Percentiles rank a stretch among this genome's conserved stretches.
Conservation (phyloP, 2,113 vertebrate genomes). For the Bufo gargarizans region DNA sequence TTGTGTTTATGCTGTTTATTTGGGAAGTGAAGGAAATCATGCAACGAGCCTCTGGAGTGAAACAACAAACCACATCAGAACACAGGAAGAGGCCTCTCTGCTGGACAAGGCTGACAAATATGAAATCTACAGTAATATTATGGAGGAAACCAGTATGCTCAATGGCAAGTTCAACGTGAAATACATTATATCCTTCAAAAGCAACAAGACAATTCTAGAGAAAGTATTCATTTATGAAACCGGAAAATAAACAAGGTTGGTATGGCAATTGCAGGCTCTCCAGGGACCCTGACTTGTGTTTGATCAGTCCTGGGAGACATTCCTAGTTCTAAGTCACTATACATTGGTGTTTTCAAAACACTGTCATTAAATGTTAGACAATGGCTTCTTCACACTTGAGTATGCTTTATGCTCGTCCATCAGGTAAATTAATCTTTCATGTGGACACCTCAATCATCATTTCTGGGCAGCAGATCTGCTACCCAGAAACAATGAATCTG, state of each 20-base stretch:
- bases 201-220: constrained; percentile 37
- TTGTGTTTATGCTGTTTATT: constrained; percentile 52
- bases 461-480: too few relatives aligned
- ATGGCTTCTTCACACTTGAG: not conserved
- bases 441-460: too few relatives aligned
- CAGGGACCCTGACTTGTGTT: constrained; percentile 26
- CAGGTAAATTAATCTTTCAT: too few relatives aligned
- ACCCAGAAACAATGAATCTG: too few relatives aligned
- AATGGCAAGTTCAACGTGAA: constrained; percentile 20
- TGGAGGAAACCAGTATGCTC: constrained; percentile 19
- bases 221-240: constrained; percentile 29
- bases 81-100: constrained; percentile 47
- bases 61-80: constrained; percentile 46
- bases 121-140: constrained; percentile 1
- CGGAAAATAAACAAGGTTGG: constrained; percentile 43
- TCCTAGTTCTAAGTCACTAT: not conserved
- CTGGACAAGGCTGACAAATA: constrained; percentile 35
- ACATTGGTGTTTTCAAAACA: constrained; percentile 16
- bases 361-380: not conserved
- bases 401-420: not conserved
- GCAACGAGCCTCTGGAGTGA: constrained; percentile 16
- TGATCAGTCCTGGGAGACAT: constrained; percentile 23
- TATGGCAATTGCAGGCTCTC: constrained; percentile 18
- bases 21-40: constrained; percentile 48
- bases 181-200: constrained; percentile 46